These are phyloP conservation scores for Chrysina gloriosa DNA, from an alignment of 2,888 invertebrate genomes.

Conservation along the genomic window DNA sequence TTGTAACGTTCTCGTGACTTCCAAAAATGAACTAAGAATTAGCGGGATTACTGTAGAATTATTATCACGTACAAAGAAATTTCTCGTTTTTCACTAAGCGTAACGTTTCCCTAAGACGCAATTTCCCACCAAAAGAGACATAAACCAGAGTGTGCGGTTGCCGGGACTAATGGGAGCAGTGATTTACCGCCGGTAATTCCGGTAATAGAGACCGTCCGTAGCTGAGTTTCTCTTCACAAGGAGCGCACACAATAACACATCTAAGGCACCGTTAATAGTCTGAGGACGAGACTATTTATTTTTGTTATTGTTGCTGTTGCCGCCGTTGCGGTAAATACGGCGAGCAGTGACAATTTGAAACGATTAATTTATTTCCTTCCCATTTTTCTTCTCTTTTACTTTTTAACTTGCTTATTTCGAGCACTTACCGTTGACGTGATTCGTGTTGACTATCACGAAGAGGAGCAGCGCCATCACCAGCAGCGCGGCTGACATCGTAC, in stretches of 20 bases:
- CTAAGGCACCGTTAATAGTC: conserved; percentile 30
- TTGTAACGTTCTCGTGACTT: neutral
- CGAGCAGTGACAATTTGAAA: neutral
- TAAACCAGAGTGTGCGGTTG: conserved; percentile 36
- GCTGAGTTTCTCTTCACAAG: conserved; percentile 15
- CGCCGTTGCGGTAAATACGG: neutral
- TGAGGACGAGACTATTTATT: conserved; percentile 21
- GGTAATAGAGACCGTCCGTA: conserved; percentile 54
- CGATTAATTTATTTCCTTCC: neutral
- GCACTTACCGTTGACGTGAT: conserved; percentile 53
- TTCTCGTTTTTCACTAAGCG: conserved; percentile 11
- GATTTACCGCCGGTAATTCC: conserved; percentile 63
- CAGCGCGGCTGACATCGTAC: conserved; percentile 56
- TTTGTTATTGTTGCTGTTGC: conserved; percentile 12
- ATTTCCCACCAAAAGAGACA: conserved; percentile 31
- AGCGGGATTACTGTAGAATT: neutral
- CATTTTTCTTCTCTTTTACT: neutral
- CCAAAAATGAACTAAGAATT: conserved; percentile 1
- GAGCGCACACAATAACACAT: conserved; percentile 27
- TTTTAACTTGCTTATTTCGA: neutral
- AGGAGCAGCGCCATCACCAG: conserved; percentile 53
- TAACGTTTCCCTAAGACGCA: conserved; percentile 37
- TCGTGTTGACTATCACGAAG: conserved; percentile 44
- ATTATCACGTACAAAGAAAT: conserved; percentile 3
- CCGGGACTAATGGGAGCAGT: conserved; percentile 51